Conservation (phyloP, 2,888 invertebrate species). For the Drepanosiphum platanoidis region DNA sequence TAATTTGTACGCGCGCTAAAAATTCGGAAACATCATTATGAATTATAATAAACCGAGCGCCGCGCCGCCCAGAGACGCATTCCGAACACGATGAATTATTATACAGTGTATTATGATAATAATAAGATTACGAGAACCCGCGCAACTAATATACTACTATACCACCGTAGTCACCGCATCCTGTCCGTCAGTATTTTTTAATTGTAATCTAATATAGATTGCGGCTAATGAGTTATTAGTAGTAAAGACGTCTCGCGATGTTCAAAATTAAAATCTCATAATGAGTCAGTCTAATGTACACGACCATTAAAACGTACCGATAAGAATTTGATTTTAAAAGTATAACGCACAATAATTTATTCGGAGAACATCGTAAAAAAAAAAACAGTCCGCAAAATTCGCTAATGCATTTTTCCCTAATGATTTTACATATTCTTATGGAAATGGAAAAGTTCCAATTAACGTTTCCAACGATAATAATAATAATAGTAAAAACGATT, state of each 20-base stretch:
- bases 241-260: background rate
- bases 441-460: background rate
- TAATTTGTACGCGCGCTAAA: background rate
- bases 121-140: too few relatives aligned
- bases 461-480: too few relatives aligned
- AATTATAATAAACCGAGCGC: background rate
- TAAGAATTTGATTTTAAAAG: conserved; percentile 10
- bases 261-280: background rate
- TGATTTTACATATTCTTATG: background rate
- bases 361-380: background rate
- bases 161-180: background rate
- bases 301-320: background rate
- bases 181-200: background rate
- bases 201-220: background rate
- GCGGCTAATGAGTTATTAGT: background rate
- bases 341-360: background rate
- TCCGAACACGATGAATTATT: too few relatives aligned
- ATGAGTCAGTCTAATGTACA: background rate
- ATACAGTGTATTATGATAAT: too few relatives aligned
- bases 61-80: background rate
- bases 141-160: too few relatives aligned
- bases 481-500: too few relatives aligned
- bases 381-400: background rate
- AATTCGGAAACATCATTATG: background rate
- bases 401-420: background rate